Base-by-base conservation (phyloP, 2,797 vertebrate species). In the Xyrichtys novacula region DNA sequence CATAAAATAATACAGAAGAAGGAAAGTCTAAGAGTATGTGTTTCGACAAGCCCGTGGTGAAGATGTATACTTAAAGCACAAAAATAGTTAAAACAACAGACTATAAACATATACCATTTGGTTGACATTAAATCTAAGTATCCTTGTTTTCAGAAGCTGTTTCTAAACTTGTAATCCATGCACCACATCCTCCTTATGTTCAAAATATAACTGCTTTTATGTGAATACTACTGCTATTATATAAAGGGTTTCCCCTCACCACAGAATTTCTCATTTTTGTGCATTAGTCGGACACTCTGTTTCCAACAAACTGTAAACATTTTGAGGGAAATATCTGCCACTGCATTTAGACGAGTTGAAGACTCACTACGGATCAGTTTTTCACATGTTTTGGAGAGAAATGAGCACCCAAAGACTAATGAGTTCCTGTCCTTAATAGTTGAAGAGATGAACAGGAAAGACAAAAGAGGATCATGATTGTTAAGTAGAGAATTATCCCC, bases 401-500 rank as follows among this genome's bases (percentile, higher is more conserved):
- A 80, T 44, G 3, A 72, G 73, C 29, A 59, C 63, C 50, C 40
- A 39, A 36, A 39, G 53, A 49, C 75, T 47, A 76, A 58, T 20
- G 56, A 44, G 61, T 19, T 74, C 34, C 46, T 31, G 26, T 73
- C 20, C 39, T 71, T 23, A 56, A 40, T 64, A 66, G 47, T 8
- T 2, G 6, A 59, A 54, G 49, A 71, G 20, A 20, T 61, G 80
- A 65, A 40, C 16, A 76, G 71, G 60, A 68, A 72, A 38, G 61
- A 70, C 23, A 53, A 49, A 79, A 60, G 29, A 55, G 43, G 59
- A 53, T 56, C 52, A 50, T 73, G 57, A 77, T 56, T 83, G 67
- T 60, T 60, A 55, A 71, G 38, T 67, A 48, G 23, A 72, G 42
- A 52, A 75, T 76, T 70, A 73, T 50, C 44, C 47, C 53, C 66